Conservation (phyloP, 2,113 vertebrate species). For the Antigone vipio region DNA sequence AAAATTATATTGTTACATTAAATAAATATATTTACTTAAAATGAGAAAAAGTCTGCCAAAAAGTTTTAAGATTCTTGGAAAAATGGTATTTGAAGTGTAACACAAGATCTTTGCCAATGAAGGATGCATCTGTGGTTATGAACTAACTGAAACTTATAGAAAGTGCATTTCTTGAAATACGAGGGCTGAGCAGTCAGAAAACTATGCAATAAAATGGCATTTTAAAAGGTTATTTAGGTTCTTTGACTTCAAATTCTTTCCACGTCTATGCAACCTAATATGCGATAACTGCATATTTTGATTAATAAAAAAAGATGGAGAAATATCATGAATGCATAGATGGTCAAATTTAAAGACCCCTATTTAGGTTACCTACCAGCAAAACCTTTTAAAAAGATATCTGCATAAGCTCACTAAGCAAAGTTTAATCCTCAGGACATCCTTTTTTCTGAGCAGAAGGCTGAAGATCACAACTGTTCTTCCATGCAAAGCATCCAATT, state of each 20-base stretch:
- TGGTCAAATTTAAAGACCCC: background rate
- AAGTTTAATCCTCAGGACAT: background rate
- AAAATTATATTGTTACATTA: background rate
- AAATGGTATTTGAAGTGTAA: background rate
- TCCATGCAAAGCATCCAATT: background rate
- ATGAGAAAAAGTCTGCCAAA: background rate
- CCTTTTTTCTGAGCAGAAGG: background rate
- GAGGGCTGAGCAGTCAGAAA: background rate
- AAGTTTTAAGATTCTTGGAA: background rate
- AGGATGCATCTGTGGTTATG: background rate
- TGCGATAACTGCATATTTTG: background rate
- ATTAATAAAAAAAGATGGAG: background rate
- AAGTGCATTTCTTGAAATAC: background rate
- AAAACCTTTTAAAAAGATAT: background rate
- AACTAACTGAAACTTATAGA: background rate
- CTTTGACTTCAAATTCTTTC: background rate
- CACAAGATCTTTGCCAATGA: background rate
- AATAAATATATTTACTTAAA: background rate
- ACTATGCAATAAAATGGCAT: background rate
- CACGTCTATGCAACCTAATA: background rate
- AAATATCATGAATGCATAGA: background rate
- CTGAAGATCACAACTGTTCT: background rate
- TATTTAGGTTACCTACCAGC: background rate
- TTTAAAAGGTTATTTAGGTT: background rate
- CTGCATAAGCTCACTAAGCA: background rate